Conservation (phyloP, 2,888 invertebrate species). For the Diarsia brunnea region DNA sequence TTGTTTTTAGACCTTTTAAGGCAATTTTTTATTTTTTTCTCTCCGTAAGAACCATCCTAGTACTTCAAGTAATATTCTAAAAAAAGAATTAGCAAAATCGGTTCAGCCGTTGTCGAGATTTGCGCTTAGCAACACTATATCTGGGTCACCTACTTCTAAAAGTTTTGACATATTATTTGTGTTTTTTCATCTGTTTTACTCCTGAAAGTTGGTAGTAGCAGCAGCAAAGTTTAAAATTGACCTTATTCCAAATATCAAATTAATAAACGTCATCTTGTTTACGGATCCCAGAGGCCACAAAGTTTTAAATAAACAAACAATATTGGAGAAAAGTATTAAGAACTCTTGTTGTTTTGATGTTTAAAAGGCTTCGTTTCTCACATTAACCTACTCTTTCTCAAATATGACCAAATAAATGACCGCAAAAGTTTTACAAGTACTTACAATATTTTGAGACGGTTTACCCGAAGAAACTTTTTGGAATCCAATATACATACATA, state of each 20-base stretch:
- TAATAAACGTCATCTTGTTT: constrained; percentile 56
- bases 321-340: constrained; percentile 25
- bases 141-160: constrained; percentile 61
- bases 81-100: no score
- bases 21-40: no score
- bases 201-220: constrained; percentile 29
- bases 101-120: no score
- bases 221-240: constrained; percentile 54
- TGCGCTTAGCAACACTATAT: no score
- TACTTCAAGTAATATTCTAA: no score
- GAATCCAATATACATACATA: not conserved
- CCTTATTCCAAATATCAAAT: constrained; percentile 49
- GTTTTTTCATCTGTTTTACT: constrained; percentile 53
- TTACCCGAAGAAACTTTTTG: constrained; percentile 18
- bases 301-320: constrained; percentile 55
- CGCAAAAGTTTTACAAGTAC: not conserved
- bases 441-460: not conserved
- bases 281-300: constrained; percentile 26
- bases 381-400: constrained; percentile 7
- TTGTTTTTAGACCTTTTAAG: no score
- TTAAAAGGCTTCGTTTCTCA: constrained; percentile 16
- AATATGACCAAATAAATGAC: constrained; percentile 7
- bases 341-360: constrained; percentile 31
- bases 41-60: no score
- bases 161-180: constrained; percentile 60